Evolutionary conservation across 2,797 vertebrate species (phyloP), one percentile per base, ranked within the genome.

Genomic region (Morus bassanus): DNA sequence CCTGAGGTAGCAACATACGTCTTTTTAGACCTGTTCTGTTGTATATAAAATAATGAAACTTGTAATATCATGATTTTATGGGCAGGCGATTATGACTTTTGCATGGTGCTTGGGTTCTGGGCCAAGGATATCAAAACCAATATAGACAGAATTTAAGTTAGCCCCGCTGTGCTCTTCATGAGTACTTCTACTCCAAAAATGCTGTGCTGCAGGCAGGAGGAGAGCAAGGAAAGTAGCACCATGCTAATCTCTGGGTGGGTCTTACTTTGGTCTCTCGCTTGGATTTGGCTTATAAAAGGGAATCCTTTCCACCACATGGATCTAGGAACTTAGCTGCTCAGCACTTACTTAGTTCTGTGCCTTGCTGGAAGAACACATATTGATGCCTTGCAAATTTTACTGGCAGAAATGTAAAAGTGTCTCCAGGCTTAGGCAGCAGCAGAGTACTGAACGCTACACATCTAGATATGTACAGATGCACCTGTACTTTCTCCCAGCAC

Each of bases 391-490:
- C 16, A 50, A 61, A 39, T 83, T 76, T 86, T 83, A 27, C 35
- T 41, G 54, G 8, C 39, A 43, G 57, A 82, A 78, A 39, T 7
- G 8, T 39, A 39, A 39, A 39, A 39, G 7, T 1, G 10, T 39
- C 67, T 85, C 31, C 41, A 45, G 72, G 69, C 54, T 69, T 56
- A 2, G 4, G 59, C 37, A 82, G 76, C 59, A 45, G 50, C 0
- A 1, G 53, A 28, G 50, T 60, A 28, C 67, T 15, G 22, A 35
- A 9, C 0, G 0, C 17, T 11, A 33, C 10, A 0, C 18, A 9
- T 12, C n/a, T 16, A 23, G n/a, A 2, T 2, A 17, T 6, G 25
- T 69, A 15, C n/a, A 53, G 59, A 31, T 68, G 61, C 45, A 60
- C 18, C 35, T 2, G 1, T 68, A 2, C 21, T 22, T 50, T 67